phyloP scores from a whole-genome alignment of 2,888 invertebrate species.

The Nephrocerus scutellatus region DNA sequence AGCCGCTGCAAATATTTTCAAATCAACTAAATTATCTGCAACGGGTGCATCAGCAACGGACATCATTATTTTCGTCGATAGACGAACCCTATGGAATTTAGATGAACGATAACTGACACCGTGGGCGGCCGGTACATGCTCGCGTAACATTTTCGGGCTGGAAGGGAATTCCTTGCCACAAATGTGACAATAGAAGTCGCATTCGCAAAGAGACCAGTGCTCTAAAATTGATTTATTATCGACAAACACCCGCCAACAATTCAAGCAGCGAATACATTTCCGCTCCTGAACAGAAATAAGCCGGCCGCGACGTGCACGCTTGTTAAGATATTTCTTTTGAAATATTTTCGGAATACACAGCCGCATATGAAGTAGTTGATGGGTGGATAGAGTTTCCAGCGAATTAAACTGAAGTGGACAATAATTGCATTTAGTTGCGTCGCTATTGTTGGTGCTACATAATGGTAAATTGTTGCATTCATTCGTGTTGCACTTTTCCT shows the following conservation, averaged over 20 bases:
- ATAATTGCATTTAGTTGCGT: conserved; percentile 24
- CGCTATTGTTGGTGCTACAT: no score
- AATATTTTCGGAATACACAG: conserved; percentile 27
- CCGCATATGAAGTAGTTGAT: conserved; percentile 33
- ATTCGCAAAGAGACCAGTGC: conserved; percentile 34
- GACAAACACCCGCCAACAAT: conserved; percentile 34
- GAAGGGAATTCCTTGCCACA: conserved; percentile 34
- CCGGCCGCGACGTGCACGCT: conserved; percentile 29
- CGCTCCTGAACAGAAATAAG: conserved; percentile 27
- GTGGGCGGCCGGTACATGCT: conserved; percentile 32
- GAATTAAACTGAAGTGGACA: conserved; percentile 25
- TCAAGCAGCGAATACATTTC: conserved; percentile 35
- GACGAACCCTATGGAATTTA: conserved; percentile 13
- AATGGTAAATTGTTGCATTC: no score
- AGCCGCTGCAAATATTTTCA: conserved; percentile 7
- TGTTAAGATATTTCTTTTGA: conserved; percentile 26
- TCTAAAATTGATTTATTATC: conserved; percentile 33
- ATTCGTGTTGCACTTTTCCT: no score
- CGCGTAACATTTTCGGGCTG: conserved; percentile 31
- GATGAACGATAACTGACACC: conserved; percentile 29
- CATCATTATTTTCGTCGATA: conserved; percentile 9
- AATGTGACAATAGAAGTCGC: conserved; percentile 35
- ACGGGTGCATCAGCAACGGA: conserved; percentile 4
- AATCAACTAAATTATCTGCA: conserved; percentile 6
- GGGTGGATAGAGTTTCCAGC: conserved; percentile 29